Conservation (phyloP, 2,797 vertebrate species). For the Pangasius krempfi region DNA sequence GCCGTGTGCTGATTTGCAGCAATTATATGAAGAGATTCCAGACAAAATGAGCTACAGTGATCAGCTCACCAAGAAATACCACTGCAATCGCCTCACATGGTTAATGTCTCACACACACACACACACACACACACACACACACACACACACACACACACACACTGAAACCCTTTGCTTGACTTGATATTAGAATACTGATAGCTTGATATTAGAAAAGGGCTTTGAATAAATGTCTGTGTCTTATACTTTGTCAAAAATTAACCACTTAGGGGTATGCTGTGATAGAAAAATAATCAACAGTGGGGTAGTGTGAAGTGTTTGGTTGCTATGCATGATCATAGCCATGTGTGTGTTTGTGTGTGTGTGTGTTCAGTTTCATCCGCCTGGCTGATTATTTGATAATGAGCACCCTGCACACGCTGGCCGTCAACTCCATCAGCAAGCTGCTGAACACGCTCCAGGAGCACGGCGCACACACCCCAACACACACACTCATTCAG, state of each 20-base stretch:
- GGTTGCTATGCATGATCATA: not conserved
- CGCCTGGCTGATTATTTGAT: slow-evolving; percentile 84
- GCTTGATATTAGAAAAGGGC: not conserved
- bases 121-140: slow-evolving; percentile 14
- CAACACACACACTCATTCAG: slow-evolving; percentile 71
- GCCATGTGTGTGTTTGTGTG: slow-evolving; percentile 18
- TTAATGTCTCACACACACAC: slow-evolving; percentile 59
- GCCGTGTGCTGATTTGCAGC: slow-evolving; percentile 42
- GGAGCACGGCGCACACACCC: slow-evolving; percentile 73
- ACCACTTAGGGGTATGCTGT: not conserved
- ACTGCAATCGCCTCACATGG: slow-evolving; percentile 77
- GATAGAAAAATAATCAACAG: not conserved
- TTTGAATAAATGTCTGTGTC: not conserved
- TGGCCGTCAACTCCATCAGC: slow-evolving; percentile 76
- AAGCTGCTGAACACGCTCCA: slow-evolving; percentile 73
- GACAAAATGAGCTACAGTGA: slow-evolving; percentile 69
- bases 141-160: not conserved
- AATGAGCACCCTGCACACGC: slow-evolving; percentile 77
- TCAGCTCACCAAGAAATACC: slow-evolving; percentile 71
- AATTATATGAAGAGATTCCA: slow-evolving; percentile 62
- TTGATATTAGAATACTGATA: not conserved
- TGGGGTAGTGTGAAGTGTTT: not conserved
- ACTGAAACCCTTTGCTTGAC: not conserved
- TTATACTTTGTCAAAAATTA: not conserved
- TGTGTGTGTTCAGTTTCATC: slow-evolving; percentile 77